These are phyloP conservation scores for Distichodus sexfasciatus DNA, from an alignment of 2,797 vertebrate species.

Conservation along the genomic window DNA sequence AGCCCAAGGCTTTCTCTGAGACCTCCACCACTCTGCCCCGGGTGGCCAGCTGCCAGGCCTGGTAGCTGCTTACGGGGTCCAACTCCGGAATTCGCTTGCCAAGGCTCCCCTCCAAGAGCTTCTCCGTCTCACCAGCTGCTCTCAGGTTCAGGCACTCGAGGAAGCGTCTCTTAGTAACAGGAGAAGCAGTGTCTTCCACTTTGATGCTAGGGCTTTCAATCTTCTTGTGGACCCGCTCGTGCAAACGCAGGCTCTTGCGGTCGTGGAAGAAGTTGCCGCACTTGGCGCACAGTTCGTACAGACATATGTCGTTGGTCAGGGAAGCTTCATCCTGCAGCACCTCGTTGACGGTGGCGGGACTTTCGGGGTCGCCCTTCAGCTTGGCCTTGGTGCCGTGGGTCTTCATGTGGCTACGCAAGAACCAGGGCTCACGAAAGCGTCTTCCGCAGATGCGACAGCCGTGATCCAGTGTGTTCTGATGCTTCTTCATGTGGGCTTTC, in stretches of 20 bases:
- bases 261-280: constrained; percentile 94
- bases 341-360: constrained; percentile 85
- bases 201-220: constrained; percentile 49
- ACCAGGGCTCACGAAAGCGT: constrained; percentile 96
- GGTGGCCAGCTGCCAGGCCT: constrained; percentile 95
- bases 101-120: constrained; percentile 50
- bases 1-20: constrained; percentile 84
- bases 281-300: constrained; percentile 92
- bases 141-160: constrained; percentile 83
- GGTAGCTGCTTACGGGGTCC: constrained; percentile 95
- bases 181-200: constrained; percentile 48
- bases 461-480: constrained; percentile 88
- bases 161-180: constrained; percentile 73
- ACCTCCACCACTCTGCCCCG: constrained; percentile 88
- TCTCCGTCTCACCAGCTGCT: constrained; percentile 61
- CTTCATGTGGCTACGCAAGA: constrained; percentile 98
- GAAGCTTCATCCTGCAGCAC: constrained; percentile 83
- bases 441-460: constrained; percentile 95
- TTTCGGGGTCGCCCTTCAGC: constrained; percentile 74
- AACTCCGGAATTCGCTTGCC: constrained; percentile 85
- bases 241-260: constrained; percentile 81
- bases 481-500: constrained; percentile 95
- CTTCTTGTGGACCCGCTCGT: constrained; percentile 82
- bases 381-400: constrained; percentile 86
- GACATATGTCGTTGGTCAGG: constrained; percentile 83